Evolutionary conservation across 2,113 vertebrate species (phyloP).

Genomic region (Bambusicola thoracicus): DNA sequence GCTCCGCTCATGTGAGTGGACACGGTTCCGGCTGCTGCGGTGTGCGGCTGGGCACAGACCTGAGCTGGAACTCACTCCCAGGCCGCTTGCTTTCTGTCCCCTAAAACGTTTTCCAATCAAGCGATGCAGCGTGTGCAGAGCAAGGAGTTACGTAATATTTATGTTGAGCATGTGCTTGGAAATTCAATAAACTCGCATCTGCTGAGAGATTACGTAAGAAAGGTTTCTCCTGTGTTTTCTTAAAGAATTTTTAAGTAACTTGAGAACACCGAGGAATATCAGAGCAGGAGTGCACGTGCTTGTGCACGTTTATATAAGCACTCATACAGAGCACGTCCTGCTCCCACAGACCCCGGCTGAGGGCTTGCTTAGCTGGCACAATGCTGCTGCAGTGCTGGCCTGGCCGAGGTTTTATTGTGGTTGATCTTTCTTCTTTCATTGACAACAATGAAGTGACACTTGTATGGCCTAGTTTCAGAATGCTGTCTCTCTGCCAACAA

Average conservation of each 20-base stretch:
- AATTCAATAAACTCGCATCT: background rate
- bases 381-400: conserved; percentile 63
- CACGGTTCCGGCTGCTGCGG: background rate
- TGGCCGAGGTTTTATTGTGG: conserved; percentile 77
- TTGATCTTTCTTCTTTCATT: conserved; percentile 80
- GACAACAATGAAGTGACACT: conserved; percentile 85
- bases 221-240: background rate
- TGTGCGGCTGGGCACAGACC: background rate
- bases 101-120: background rate
- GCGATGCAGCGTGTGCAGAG: background rate
- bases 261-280: background rate
- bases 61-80: background rate
- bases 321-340: background rate
- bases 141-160: background rate
- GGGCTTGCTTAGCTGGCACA: conserved; percentile 77
- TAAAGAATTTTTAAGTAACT: background rate
- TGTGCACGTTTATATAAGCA: background rate
- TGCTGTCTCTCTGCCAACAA: conserved; percentile 72
- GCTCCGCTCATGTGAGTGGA: no score
- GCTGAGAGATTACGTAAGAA: background rate
- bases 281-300: background rate
- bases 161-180: background rate
- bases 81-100: background rate
- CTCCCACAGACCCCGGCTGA: background rate
- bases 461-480: conserved; percentile 81